Conservation (phyloP, 1,140 invertebrate species). For the Limonius californicus region DNA sequence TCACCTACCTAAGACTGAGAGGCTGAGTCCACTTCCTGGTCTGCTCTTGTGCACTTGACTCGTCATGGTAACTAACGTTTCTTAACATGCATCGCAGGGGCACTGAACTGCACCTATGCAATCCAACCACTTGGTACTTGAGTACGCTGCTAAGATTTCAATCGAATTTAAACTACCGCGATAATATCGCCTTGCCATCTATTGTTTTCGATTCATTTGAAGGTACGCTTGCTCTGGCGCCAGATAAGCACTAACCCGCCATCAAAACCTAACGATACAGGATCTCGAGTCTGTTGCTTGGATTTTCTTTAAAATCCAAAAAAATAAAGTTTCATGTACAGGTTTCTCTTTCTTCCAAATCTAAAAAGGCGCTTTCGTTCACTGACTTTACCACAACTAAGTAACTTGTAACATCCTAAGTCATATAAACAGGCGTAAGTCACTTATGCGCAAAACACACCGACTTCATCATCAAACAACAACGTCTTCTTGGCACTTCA, state of each 20-base stretch:
- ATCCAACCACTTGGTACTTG: background rate
- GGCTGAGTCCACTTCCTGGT: constrained; percentile 29
- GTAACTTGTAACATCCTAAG: no score
- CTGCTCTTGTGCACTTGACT: constrained; percentile 27
- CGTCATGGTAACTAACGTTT: constrained; percentile 24
- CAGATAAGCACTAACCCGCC: background rate
- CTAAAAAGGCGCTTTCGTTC: background rate
- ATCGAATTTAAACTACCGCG: background rate
- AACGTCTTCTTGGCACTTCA: no score
- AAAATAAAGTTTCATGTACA: no score
- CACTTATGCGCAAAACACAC: no score
- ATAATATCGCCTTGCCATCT: background rate
- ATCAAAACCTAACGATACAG: no score
- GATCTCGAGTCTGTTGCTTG: no score
- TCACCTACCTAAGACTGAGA: constrained; percentile 30
- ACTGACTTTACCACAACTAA: no score
- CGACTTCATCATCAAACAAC: no score
- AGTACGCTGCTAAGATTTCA: background rate
- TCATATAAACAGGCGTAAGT: no score
- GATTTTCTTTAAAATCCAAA: no score
- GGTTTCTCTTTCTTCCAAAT: no score
- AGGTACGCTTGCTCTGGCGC: background rate
- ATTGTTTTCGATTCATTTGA: background rate
- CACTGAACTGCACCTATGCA: constrained; percentile 21
- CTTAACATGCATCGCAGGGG: constrained; percentile 23